Evolutionary conservation across 2,113 vertebrate species (phyloP).

Genomic region (Gorilla gorilla): DNA sequence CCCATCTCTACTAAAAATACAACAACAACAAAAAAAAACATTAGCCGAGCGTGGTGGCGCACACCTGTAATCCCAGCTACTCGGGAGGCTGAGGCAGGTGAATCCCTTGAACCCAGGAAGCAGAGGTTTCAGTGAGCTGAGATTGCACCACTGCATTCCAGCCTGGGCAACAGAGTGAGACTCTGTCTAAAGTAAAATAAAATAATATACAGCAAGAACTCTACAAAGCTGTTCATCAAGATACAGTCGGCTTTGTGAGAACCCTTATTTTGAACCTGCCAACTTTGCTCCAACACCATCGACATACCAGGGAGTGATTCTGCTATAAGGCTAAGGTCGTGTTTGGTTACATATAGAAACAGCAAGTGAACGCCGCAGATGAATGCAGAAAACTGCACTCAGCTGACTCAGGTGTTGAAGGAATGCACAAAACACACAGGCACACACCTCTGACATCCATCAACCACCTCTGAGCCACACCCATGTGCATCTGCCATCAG

Average conservation of each 20-base stretch:
- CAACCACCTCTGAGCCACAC: background rate
- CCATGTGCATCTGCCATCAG: fast-evolving
- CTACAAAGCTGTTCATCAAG: background rate
- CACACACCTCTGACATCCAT: fast-evolving
- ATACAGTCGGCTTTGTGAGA: background rate
- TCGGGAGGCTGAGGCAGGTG: background rate
- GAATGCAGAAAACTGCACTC: background rate
- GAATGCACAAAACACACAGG: too few species aligned
- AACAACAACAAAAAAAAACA: too few species aligned
- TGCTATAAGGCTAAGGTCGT: background rate
- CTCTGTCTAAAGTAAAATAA: background rate
- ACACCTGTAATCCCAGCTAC: background rate
- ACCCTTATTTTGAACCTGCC: background rate
- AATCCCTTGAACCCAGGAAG: background rate
- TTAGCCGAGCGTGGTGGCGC: background rate
- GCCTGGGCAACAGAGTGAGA: background rate
- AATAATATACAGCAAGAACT: background rate
- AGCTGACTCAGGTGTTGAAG: fast-evolving
- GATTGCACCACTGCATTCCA: background rate
- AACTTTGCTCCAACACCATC: background rate
- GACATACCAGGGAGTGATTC: background rate
- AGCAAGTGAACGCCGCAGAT: background rate
- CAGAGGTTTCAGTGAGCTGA: background rate
- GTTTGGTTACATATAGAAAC: background rate
- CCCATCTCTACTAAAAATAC: too few species aligned